phyloP scores from a whole-genome alignment of 2,113 vertebrate species.

The Myxocyprinus asiaticus region DNA sequence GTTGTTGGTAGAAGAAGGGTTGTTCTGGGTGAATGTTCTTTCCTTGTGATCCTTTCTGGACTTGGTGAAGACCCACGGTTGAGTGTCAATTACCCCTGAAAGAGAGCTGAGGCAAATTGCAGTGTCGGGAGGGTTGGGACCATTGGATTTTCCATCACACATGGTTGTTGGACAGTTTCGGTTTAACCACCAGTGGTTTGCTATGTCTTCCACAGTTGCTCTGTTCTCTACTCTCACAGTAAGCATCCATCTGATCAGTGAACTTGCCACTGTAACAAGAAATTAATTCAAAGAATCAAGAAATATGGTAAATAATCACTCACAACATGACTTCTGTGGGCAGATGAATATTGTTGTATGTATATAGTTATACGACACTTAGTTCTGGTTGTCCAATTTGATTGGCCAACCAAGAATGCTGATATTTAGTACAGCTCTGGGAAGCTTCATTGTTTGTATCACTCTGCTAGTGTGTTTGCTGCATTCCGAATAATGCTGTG shows the following conservation, averaged over 20 bases:
- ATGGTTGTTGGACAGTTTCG: constrained; percentile 63
- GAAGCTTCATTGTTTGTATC: too few species aligned
- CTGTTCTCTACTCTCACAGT: constrained; percentile 70
- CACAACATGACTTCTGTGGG: too few species aligned
- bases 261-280: constrained; percentile 69
- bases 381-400: too few species aligned
- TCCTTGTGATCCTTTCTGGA: constrained; percentile 12
- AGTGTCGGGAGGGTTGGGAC: too few species aligned
- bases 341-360: background rate
- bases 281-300: constrained; percentile 23
- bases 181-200: constrained; percentile 82
- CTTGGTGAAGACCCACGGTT: background rate
- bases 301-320: background rate
- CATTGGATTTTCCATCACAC: too few species aligned
- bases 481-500: too few species aligned
- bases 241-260: constrained; percentile 79
- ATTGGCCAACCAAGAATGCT: too few species aligned
- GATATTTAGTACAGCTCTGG: too few species aligned
- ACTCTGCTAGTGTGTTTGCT: too few species aligned
- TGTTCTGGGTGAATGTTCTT: background rate
- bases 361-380: too few species aligned
- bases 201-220: constrained; percentile 60
- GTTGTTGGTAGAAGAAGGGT: background rate
- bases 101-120: too few species aligned
- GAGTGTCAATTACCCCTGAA: constrained; percentile 57